A percentile compares a stretch with the other conserved stretches of the same genome.
Evolutionary conservation across 2,797 vertebrate species (phyloP).

Genomic region (Anguilla megastoma): DNA sequence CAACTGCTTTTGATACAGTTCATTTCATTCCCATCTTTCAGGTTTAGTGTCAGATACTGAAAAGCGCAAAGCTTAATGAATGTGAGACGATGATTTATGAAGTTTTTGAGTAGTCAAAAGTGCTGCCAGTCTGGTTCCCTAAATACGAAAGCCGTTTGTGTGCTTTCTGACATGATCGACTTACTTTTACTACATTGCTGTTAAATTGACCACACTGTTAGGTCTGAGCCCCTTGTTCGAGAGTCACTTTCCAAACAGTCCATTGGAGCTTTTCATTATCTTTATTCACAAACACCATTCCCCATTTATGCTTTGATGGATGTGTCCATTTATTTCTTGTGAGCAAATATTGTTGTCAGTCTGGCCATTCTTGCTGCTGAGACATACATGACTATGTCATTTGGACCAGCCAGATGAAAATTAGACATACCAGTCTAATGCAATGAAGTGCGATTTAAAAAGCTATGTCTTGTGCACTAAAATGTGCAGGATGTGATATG

Average conservation of each 20-base stretch:
- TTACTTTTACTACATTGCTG: conserved; percentile 20
- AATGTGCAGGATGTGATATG: conserved; percentile 33
- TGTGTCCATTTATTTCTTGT: conserved; percentile 21
- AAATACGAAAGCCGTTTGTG: conserved; percentile 18
- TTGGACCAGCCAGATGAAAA: conserved; percentile 25
- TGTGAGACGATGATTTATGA: conserved; percentile 70
- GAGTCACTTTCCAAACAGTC: conserved; percentile 1
- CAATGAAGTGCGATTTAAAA: conserved; percentile 31
- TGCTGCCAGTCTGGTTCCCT: conserved; percentile 51
- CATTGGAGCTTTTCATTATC: conserved; percentile 18
- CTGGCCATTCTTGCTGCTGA: conserved; percentile 17
- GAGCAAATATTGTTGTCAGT: conserved; percentile 30
- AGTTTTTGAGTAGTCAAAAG: conserved; percentile 63
- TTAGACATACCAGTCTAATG: conserved; percentile 27
- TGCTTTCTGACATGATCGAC: neutral
- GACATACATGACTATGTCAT: conserved; percentile 10
- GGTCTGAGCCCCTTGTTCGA: neutral
- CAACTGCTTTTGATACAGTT: conserved; percentile 82
- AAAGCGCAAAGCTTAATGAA: conserved; percentile 78
- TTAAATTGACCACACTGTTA: conserved; percentile 18
- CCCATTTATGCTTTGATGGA: conserved; percentile 31
- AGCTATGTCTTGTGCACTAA: conserved; percentile 32
- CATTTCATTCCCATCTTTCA: conserved; percentile 87
- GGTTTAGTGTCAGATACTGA: conserved; percentile 71
- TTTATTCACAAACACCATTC: conserved; percentile 23